These are phyloP conservation scores for Aix galericulata DNA, from an alignment of 2,113 vertebrate species.

Conservation along the genomic window DNA sequence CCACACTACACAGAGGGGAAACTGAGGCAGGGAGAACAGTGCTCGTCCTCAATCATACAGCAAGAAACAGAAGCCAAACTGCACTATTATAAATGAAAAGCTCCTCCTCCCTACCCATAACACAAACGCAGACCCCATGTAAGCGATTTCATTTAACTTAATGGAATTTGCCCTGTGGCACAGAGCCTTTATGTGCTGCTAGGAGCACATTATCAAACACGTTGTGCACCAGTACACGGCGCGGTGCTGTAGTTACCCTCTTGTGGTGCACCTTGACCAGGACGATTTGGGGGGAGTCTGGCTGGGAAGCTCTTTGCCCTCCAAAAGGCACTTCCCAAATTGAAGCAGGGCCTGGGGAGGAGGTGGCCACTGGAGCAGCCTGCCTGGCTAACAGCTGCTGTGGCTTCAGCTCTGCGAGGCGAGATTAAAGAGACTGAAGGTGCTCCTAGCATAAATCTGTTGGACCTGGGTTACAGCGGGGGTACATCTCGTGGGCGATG, in stretches of 20 bases:
- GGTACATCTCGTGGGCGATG: not conserved
- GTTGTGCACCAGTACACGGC: not conserved
- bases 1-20: not conserved
- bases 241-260: not conserved
- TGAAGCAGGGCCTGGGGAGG: not conserved
- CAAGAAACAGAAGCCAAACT: not conserved
- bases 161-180: not conserved
- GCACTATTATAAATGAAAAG: not conserved
- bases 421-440: not conserved
- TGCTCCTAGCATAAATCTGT: not conserved
- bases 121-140: not conserved
- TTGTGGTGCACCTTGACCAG: not conserved
- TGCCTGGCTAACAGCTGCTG: not conserved
- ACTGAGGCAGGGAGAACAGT: not conserved
- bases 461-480: not conserved
- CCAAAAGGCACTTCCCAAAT: not conserved
- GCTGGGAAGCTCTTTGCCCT: not conserved
- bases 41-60: not conserved
- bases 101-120: not conserved
- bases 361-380: not conserved
- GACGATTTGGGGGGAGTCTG: not conserved
- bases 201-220: not conserved
- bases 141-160: not conserved
- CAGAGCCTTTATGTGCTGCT: not conserved
- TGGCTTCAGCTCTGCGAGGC: not conserved